Percentiles rank a stretch among this genome's conserved stretches.
These are phyloP conservation scores for Criorhina ranunculi DNA, from an alignment of 2,888 invertebrate species.

Conservation along the genomic window DNA sequence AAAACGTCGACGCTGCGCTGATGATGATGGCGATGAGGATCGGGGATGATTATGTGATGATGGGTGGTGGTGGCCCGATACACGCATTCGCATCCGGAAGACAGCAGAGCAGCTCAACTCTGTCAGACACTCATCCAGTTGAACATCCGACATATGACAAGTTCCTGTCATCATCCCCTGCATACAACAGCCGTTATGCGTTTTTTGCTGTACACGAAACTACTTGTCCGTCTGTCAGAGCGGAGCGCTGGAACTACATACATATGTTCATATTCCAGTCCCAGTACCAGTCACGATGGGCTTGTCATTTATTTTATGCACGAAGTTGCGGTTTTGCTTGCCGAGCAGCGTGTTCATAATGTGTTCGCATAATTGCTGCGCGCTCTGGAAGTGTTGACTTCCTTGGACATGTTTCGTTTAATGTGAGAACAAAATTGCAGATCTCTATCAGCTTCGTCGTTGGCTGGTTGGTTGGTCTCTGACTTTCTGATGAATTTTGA, in stretches of 20 bases:
- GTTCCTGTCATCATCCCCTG: constrained; percentile 57
- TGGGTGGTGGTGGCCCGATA: constrained; percentile 61
- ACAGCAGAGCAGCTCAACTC: constrained; percentile 59
- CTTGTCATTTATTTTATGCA: constrained; percentile 72
- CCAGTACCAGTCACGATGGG: constrained; percentile 40
- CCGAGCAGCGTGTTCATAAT: constrained; percentile 61
- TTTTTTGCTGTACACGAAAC: constrained; percentile 42
- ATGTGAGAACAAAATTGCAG: constrained; percentile 75
- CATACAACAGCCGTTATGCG: constrained; percentile 29
- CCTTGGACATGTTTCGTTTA: constrained; percentile 72
- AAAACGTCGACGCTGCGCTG: constrained; percentile 43
- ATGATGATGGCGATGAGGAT: constrained; percentile 55
- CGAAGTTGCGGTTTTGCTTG: constrained; percentile 46
- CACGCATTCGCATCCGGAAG: constrained; percentile 74
- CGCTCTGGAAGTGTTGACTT: constrained; percentile 57
- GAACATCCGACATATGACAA: constrained; percentile 72
- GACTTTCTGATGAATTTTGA: constrained; percentile 63
- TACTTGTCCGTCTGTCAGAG: constrained; percentile 67
- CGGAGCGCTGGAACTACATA: constrained; percentile 36
- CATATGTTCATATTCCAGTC: too few relatives aligned
- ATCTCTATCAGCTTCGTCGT: constrained; percentile 73
- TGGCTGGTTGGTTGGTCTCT: constrained; percentile 60
- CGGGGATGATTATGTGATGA: constrained; percentile 73
- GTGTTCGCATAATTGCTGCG: constrained; percentile 61
- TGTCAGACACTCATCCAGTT: constrained; percentile 71